Conservation (phyloP, 1,140 invertebrate genomes). For the Ooceraea biroi region DNA sequence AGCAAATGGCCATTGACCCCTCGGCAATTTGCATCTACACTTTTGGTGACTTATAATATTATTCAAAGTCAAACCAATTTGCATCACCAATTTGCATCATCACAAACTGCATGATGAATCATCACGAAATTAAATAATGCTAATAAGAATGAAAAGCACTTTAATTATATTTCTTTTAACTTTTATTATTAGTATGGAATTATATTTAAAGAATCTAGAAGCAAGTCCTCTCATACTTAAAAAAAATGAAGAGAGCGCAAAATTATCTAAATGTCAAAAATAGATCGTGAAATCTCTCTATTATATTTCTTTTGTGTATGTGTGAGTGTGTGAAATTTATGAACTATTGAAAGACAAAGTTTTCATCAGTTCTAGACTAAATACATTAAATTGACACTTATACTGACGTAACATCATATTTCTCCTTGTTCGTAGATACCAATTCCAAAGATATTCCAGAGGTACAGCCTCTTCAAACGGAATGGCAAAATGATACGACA, state of each 20-base stretch:
- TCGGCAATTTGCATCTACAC: background rate
- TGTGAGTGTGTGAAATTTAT: background rate
- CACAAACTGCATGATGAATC: background rate
- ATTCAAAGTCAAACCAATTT: too few relatives aligned
- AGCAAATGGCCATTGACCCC: background rate
- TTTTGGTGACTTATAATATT: background rate
- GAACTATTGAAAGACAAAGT: constrained; percentile 1
- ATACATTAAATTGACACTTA: constrained; percentile 5
- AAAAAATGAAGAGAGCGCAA: too few relatives aligned
- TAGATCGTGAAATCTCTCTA: too few relatives aligned
- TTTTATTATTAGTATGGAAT: too few relatives aligned
- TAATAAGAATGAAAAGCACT: background rate
- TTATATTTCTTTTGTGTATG: too few relatives aligned
- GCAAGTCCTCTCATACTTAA: too few relatives aligned
- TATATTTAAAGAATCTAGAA: too few relatives aligned
- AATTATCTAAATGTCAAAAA: too few relatives aligned
- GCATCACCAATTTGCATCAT: background rate
- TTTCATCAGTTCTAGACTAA: background rate
- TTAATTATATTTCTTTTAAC: background rate
- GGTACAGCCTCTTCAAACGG: constrained; percentile 72
- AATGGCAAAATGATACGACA: constrained; percentile 51
- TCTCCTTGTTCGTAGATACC: constrained; percentile 53
- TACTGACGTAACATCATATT: background rate
- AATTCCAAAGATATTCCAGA: constrained; percentile 67
- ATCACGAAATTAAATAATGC: background rate